Base-by-base conservation (phyloP, 1,140 invertebrate genomes). In the Brachystomella parvula region DNA sequence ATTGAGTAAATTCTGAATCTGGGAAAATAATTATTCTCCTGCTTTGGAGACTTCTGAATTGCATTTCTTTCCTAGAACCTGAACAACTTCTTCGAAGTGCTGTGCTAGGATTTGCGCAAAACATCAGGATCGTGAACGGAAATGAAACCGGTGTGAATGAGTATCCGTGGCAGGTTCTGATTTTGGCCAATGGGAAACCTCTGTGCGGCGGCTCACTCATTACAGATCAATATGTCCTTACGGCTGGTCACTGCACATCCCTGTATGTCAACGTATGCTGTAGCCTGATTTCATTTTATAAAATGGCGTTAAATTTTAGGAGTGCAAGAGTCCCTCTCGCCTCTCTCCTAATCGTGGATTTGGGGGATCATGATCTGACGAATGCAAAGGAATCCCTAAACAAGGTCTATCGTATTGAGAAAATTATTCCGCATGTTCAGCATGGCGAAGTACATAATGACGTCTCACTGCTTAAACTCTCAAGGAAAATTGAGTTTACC, bases 61-160 rank as follows among this genome's bases (percentile, higher is more conserved):
- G n/a, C n/a, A 15, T 19, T 29, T 35, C 17, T 2, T n/a, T 3
- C 30, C 28, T 28, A 60, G 29, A 6, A 28, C 35, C 24, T 26
- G 60, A 44, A 21, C 57, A 58, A 31, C 53, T 64, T 6, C 33
- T 70, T 9, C 30, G 49, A 1, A 60, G 49, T 44, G 31, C 35
- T 26, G 35, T 30, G n/a, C 1, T 67, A 1, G 28, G 32, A 33
- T n/a, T 26, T 6, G 26, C 17, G n/a, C 2, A 31, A 17, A 17
- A 26, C 17, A 12, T 73, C 1, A 68, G 59, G 59, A 70, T 73
- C 28, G 35, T 64, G 24, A 33, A 61, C 19, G 71, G 71, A 1
- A 70, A 73, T 62, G 68, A 69, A 32, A 73, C 68, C 21, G 66
- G 63, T 19, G 44, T 70, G 0, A 73, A 73, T 47, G 71, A 73